Evolutionary conservation across 2,888 invertebrate species (phyloP).

Genomic region (Sesia apiformis): DNA sequence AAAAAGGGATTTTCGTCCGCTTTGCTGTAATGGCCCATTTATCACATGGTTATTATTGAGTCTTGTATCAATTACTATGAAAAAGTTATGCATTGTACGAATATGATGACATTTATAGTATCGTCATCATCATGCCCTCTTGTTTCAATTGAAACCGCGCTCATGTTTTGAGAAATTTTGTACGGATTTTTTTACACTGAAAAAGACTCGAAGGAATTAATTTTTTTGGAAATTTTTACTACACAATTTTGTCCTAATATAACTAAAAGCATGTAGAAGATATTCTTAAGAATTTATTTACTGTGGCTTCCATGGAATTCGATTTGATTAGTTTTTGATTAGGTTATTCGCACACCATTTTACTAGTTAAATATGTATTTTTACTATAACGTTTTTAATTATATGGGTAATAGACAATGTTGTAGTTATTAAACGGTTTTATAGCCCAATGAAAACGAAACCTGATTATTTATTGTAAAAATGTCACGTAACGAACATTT

Average conservation of each 20-base stretch:
- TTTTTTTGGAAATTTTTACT: constrained; percentile 23
- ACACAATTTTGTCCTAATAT: constrained; percentile 1
- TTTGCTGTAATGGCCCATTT: no score
- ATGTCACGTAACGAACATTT: no score
- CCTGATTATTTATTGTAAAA: constrained; percentile 15
- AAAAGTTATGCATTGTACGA: no score
- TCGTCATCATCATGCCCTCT: no score
- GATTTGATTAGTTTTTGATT: constrained; percentile 4
- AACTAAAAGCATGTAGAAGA: not conserved
- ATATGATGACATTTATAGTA: no score
- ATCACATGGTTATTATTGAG: no score
- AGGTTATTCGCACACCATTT: not conserved
- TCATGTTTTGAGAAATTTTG: not conserved
- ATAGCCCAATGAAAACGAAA: no score
- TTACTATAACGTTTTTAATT: not conserved
- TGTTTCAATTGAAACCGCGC: not conserved
- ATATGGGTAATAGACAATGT: constrained; percentile 33
- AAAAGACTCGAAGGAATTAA: constrained; percentile 37
- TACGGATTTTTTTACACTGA: constrained; percentile 43
- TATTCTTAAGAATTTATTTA: constrained; percentile 5
- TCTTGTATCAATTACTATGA: no score
- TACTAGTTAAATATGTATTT: not conserved
- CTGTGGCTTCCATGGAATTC: constrained; percentile 9
- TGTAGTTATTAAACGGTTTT: constrained; percentile 16
- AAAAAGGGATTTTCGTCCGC: no score